Base-by-base conservation (phyloP, 2,797 vertebrate species). In the Danio albolineatus region DNA sequence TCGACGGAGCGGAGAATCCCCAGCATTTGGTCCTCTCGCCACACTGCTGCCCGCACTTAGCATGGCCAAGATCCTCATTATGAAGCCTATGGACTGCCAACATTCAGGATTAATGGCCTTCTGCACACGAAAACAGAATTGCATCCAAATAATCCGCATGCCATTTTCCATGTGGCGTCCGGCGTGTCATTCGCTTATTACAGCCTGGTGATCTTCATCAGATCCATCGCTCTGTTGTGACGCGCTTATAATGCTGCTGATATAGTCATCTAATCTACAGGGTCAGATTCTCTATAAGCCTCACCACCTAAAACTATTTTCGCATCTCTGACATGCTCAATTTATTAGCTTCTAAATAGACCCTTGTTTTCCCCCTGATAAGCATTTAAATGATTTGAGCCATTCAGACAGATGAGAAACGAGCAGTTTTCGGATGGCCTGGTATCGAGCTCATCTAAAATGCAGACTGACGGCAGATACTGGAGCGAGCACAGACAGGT, bases 381-480 rank as follows among this genome's bases (percentile, higher is more conserved):
- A 67, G 21, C 67, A 46, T 69, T 80, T 48, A 73, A 84, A 78
- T 76, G 21, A 78, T 64, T 48, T 46, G 19, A 14, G 49, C 7
- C 21, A 78, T 80, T 43, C 48, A 51, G 64, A 75, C 53, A 65
- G 79, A 81, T 67, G 62, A 73, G 57, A 76, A 82, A 81, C 54
- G 12, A 28, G 48, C 65, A 80, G 71, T 48, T 41, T 49, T n/a
- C 71, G 57, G 43, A 76, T 73, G 66, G 46, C 75, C 61, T 19
- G 56, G 43, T 72, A 79, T 44, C 64, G 43, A 7, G 56, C 54
- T 78, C 64, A 75, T 80, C 57, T 53, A 75, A 73, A 78, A 82
- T 9, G 14, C 10, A 0, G 48, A 49, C 43, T 81, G 85, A 82
- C 66, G 75, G 61, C 54, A 73, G 49, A 83, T 79, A 79, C 69